Evolutionary conservation across 2,888 invertebrate species (phyloP).

Genomic region (Latrodectus elegans): DNA sequence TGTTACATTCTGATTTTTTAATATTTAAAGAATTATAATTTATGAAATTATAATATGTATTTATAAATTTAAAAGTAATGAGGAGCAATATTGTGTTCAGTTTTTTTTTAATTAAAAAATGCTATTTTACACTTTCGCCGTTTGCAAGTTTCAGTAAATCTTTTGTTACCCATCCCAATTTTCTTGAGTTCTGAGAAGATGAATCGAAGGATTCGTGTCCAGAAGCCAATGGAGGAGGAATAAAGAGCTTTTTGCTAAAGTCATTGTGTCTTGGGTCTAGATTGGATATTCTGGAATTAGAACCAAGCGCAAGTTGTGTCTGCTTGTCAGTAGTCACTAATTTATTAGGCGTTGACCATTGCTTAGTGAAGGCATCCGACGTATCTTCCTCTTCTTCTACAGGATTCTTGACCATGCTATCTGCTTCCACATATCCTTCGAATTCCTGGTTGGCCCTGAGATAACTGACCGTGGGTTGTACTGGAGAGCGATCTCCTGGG

Average conservation of each 20-base stretch:
- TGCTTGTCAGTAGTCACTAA: slow-evolving; percentile 11
- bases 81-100: too few species aligned
- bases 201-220: slow-evolving; percentile 40
- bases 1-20: too few species aligned
- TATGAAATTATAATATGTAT: too few species aligned
- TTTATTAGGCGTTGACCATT: slow-evolving; percentile 29
- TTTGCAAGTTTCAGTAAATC: slow-evolving; percentile 43
- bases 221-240: slow-evolving; percentile 36
- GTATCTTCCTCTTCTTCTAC: slow-evolving; percentile 10
- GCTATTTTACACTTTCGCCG: not conserved
- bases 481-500: not conserved
- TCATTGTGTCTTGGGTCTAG: slow-evolving; percentile 20
- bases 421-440: slow-evolving; percentile 42
- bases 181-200: not conserved
- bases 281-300: slow-evolving; percentile 21
- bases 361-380: not conserved
- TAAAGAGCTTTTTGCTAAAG: slow-evolving; percentile 34
- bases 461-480: slow-evolving; percentile 1
- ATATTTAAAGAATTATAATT: too few species aligned
- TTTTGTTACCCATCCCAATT: slow-evolving; percentile 45
- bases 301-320: slow-evolving; percentile 27
- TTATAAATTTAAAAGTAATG: too few species aligned
- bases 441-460: slow-evolving; percentile 27
- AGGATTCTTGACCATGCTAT: slow-evolving; percentile 25
- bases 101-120: too few species aligned